Conservation (phyloP, 64 coral and sea anemone species). For the Stylophora pistillata region DNA sequence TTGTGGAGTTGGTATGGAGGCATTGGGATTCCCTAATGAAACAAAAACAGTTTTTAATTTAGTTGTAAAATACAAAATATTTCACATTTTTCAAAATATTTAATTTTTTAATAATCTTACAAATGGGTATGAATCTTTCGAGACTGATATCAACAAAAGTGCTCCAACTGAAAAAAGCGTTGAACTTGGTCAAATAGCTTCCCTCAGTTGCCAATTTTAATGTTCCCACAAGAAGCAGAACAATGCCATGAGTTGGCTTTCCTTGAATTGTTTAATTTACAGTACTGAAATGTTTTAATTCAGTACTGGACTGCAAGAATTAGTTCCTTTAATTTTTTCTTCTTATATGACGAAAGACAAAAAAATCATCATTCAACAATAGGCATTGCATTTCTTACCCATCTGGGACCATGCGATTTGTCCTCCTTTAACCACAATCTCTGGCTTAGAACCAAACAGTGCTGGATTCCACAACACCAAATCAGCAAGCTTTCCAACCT, state of each 20-base stretch:
- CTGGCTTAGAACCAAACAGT: conserved; percentile 76
- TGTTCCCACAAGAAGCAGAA: too few species aligned
- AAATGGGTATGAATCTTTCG: too few species aligned
- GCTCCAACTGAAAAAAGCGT: neutral
- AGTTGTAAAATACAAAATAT: neutral
- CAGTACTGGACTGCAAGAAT: too few species aligned
- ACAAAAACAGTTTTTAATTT: neutral
- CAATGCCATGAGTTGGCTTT: too few species aligned
- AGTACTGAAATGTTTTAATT: too few species aligned
- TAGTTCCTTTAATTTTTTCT: too few species aligned
- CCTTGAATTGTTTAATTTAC: too few species aligned
- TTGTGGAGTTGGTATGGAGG: conserved; percentile 79
- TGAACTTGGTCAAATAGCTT: neutral
- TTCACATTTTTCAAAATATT: neutral
- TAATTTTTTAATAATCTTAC: too few species aligned
- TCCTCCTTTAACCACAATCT: conserved; percentile 73
- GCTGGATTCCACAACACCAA: conserved; percentile 79
- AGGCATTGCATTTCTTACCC: conserved; percentile 44
- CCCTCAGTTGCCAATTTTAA: too few species aligned
- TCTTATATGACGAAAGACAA: too few species aligned
- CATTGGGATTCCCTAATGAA: conserved; percentile 67
- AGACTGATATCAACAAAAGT: too few species aligned
- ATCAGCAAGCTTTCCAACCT: conserved; percentile 79
- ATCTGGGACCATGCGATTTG: conserved; percentile 84
- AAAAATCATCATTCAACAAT: too few species aligned